A percentile compares a stretch with the other conserved stretches of the same genome.
Conservation (phyloP, 2,888 invertebrate species). For the Disparrhopalites patrizii region DNA sequence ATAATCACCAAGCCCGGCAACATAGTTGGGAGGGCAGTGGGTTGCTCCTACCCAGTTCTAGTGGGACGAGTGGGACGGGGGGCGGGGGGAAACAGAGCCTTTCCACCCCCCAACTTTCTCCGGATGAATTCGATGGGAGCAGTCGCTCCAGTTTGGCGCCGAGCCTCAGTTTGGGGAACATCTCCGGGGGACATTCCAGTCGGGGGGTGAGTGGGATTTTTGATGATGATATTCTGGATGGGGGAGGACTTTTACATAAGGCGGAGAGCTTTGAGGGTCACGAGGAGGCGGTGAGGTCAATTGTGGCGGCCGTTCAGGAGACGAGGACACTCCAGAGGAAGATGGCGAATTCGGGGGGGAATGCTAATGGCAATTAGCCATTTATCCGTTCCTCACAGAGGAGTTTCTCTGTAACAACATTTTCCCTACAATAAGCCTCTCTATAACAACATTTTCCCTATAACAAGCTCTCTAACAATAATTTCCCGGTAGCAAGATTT, state of each 20-base stretch:
- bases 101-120: conserved; percentile 45
- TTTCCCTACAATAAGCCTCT: too few species aligned
- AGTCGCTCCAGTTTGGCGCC: conserved; percentile 37
- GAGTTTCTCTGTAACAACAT: too few species aligned
- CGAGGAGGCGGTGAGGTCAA: conserved; percentile 64
- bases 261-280: conserved; percentile 67
- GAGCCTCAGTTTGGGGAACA: conserved; percentile 49
- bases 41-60: background rate
- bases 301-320: conserved; percentile 65
- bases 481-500: background rate
- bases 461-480: too few species aligned
- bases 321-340: conserved; percentile 54
- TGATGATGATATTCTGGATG: conserved; percentile 50
- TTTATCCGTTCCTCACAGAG: too few species aligned
- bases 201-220: conserved; percentile 45
- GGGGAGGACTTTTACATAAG: conserved; percentile 51
- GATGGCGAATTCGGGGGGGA: conserved; percentile 52
- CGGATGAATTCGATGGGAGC: conserved; percentile 39
- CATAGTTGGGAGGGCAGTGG: conserved; percentile 33
- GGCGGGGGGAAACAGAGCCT: background rate
- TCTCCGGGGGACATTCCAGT: conserved; percentile 34
- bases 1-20: conserved; percentile 34
- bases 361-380: background rate
- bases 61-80: background rate
- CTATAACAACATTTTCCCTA: too few species aligned